Base-by-base conservation (phyloP, 2,888 invertebrate species). In the Thereva nobilitata region DNA sequence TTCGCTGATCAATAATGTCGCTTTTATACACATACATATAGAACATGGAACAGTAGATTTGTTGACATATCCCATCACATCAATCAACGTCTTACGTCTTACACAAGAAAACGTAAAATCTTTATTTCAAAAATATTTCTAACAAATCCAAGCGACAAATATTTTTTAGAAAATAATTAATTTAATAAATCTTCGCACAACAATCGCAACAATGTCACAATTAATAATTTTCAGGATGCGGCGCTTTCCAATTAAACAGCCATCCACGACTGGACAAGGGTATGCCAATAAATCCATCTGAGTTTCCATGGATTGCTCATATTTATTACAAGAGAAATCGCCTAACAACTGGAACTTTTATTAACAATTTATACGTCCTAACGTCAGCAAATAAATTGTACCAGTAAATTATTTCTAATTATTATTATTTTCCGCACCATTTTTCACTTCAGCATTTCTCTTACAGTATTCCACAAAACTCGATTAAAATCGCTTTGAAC, bases 281-380 rank as follows among this genome's bases (percentile, higher is more conserved):
- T 45, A 12, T 57, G 10, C 35, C 10, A 45, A n/a, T 7, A n/a
- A 45, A 45, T 45, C 45, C 12, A 45, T 12, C 57, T 76, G 92
- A 93, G 79, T 93, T 90, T 78, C 94, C 94, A 5, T 94, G 94
- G 94, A 91, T 93, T 87, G 93, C 89, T n/a, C 86, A 91, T 64
- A 83, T 95, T 57, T 89, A 90, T 3, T 93, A 93, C 81, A 89
- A 93, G 81, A 92, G 91, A 79, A 85, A 90, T 74, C 93, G 93
- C 83, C 94, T 94, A 80, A 94, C 94, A 76, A 94, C 93, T 9
- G 93, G 92, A 55, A 91, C 91, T 82, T 83, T 93, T 70, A 91
- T 94, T 79, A 93, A 92, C 75, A 93, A 94, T 80, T 85, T 90
- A 81, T 94, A 93, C 74, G 92, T 94, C 34, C 82, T 94, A 56